These are phyloP conservation scores for Perca fluviatilis DNA, from an alignment of 2,113 vertebrate genomes.

Conservation along the genomic window DNA sequence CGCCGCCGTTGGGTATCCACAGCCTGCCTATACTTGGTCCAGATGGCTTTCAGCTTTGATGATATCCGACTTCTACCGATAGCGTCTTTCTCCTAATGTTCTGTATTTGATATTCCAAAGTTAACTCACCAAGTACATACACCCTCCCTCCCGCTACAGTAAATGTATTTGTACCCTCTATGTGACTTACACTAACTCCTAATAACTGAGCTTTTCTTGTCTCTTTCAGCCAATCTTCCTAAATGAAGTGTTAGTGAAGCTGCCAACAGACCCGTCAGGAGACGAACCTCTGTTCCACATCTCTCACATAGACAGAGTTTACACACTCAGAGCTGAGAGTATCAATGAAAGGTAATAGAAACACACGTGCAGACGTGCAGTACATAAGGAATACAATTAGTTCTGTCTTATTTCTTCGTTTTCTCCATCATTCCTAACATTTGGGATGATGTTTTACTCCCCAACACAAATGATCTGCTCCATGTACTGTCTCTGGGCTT, in stretches of 20 bases:
- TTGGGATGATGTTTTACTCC: not conserved
- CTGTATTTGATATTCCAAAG: no score
- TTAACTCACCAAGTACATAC: no score
- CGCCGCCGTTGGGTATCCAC: no score
- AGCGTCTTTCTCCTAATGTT: no score
- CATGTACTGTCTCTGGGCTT: not conserved
- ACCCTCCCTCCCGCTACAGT: not conserved
- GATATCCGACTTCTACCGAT: no score
- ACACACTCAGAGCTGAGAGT: slow-evolving; percentile 96
- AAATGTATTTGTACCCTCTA: not conserved
- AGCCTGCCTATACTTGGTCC: no score
- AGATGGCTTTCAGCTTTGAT: no score
- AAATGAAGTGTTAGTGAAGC: slow-evolving; percentile 97
- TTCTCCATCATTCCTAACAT: not conserved
- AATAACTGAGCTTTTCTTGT: not conserved
- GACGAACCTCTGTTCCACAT: slow-evolving; percentile 99
- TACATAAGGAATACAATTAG: not conserved
- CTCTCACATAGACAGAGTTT: slow-evolving; percentile 98
- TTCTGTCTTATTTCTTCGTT: not conserved
- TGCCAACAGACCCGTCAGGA: slow-evolving; percentile 97
- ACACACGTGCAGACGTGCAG: not conserved
- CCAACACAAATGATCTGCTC: not conserved
- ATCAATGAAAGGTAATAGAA: slow-evolving; percentile 92
- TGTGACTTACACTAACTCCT: not conserved
- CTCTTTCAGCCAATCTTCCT: slow-evolving; percentile 96